These are phyloP conservation scores for Carterocephalus palaemon DNA, from an alignment of 2,888 invertebrate genomes.

Conservation along the genomic window DNA sequence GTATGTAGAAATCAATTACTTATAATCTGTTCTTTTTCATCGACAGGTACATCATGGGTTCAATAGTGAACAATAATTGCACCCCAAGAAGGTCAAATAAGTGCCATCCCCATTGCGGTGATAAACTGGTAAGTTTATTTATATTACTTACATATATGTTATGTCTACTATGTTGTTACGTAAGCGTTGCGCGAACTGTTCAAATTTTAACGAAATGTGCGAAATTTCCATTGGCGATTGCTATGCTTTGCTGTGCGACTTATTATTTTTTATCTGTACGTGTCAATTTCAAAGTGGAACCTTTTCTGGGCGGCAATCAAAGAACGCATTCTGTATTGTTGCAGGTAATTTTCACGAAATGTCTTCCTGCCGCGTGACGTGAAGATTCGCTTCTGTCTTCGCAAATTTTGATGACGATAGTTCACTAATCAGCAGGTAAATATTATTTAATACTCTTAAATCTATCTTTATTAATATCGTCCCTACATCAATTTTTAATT, in stretches of 20 bases:
- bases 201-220: neutral
- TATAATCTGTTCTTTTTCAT: constrained; percentile 1
- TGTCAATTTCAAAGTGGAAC: constrained; percentile 22
- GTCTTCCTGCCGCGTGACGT: neutral
- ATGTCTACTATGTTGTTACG: no score
- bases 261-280: constrained; percentile 3
- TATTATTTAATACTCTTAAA: constrained; percentile 2
- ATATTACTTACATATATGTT: no score
- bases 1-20: no score
- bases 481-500: constrained; percentile 1
- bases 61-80: neutral
- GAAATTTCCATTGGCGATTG: constrained; percentile 22
- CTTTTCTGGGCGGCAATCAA: constrained; percentile 31
- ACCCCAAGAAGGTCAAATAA: no score
- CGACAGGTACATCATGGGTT: constrained; percentile 10
- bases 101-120: neutral
- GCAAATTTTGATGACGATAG: neutral
- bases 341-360: constrained; percentile 28
- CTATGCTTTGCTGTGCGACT: constrained; percentile 41
- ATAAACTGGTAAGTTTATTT: constrained; percentile 16
- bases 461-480: neutral
- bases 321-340: constrained; percentile 43
- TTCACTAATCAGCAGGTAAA: constrained; percentile 25
- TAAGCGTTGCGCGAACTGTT: constrained; percentile 7
- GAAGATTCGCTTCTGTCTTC: neutral